These are phyloP conservation scores for Pachypsylla venusta DNA, from an alignment of 1,140 invertebrate species.

Conservation along the genomic window DNA sequence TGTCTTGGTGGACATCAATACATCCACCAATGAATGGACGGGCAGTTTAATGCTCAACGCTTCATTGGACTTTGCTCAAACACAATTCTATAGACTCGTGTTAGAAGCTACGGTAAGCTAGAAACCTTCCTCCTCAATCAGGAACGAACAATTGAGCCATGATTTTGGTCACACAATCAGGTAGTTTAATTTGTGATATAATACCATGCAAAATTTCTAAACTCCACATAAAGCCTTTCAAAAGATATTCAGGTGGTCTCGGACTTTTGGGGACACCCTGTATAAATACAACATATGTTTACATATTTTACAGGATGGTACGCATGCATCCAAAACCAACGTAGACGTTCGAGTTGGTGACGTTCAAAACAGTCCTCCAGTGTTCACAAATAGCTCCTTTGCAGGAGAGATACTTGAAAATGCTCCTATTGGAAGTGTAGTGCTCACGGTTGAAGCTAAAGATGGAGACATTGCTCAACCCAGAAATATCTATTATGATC, in stretches of 20 bases:
- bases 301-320: slow-evolving; percentile 49
- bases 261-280: too few species aligned
- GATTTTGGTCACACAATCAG: too few species aligned
- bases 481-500: slow-evolving; percentile 56
- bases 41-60: slow-evolving; percentile 48
- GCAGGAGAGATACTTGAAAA: slow-evolving; percentile 69
- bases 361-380: slow-evolving; percentile 65
- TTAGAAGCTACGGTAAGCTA: slow-evolving; percentile 49
- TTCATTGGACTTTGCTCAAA: slow-evolving; percentile 50
- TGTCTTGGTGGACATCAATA: slow-evolving; percentile 43
- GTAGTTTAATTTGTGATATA: too few species aligned
- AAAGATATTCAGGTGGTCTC: too few species aligned
- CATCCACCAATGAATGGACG: slow-evolving; percentile 42
- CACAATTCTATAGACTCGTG: slow-evolving; percentile 54
- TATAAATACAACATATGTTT: not conserved
- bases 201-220: too few species aligned
- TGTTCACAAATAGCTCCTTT: slow-evolving; percentile 56
- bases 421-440: slow-evolving; percentile 64
- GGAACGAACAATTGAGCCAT: too few species aligned
- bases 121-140: too few species aligned
- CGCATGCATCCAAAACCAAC: slow-evolving; percentile 48
- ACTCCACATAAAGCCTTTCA: too few species aligned
- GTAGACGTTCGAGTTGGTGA: slow-evolving; percentile 64
- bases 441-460: slow-evolving; percentile 58
- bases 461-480: slow-evolving; percentile 70